Percentiles rank a stretch among this genome's conserved stretches.
Evolutionary conservation across 2,113 vertebrate species (phyloP).

Genomic region (Cichladusa arquata): DNA sequence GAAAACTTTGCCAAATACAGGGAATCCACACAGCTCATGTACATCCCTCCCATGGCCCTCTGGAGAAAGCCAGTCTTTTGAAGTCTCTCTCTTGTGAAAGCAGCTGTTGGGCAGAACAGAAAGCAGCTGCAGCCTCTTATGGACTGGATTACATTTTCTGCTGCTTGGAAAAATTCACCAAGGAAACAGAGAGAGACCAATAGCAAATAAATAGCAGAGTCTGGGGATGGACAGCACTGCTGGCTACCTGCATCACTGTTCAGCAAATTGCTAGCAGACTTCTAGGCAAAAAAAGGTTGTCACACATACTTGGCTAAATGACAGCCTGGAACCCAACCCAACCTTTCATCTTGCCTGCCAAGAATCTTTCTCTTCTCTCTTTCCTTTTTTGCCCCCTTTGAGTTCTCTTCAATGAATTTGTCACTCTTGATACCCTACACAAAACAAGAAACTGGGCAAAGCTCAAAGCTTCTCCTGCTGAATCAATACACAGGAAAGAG

Average conservation of each 20-base stretch:
- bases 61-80: not conserved
- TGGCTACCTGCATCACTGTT: constrained; percentile 26
- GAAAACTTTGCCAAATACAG: not conserved
- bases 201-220: not conserved
- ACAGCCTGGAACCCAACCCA: not conserved
- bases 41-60: not conserved
- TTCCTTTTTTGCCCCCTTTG: not conserved
- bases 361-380: not conserved
- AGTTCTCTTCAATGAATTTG: constrained; percentile 18
- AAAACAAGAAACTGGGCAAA: not conserved
- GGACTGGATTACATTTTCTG: not conserved
- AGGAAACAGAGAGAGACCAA: not conserved
- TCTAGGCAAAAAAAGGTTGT: not conserved
- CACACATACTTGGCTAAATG: not conserved
- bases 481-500: not conserved
- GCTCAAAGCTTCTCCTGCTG: not conserved
- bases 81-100: not conserved
- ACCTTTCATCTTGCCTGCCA: not conserved
- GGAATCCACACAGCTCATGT: not conserved
- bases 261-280: constrained; percentile 13
- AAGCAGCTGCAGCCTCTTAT: not conserved
- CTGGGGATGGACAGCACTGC: not conserved
- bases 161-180: constrained; percentile 7
- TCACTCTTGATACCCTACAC: not conserved
- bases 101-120: not conserved